phyloP scores from a whole-genome alignment of 30 jellyfish, hydroid and myxozoan species.

The Calvadosia cruxmelitensis region DNA sequence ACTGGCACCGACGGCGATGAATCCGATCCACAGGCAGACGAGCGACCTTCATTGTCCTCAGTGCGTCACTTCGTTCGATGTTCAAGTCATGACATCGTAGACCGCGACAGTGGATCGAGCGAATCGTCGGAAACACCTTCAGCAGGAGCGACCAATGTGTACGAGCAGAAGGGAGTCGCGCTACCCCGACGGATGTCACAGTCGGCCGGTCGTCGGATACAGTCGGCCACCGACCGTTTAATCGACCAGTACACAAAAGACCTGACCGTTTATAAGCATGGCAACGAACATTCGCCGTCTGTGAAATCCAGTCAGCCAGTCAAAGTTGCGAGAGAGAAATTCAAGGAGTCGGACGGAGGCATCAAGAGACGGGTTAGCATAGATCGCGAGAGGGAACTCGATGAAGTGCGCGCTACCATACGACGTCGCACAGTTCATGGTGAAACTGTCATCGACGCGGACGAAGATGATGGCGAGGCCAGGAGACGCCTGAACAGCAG shows the following conservation, averaged over 20 bases:
- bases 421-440: not conserved
- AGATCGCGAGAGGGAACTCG: not conserved
- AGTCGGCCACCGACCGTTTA: conserved; percentile 37
- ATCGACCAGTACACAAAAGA: conserved; percentile 36
- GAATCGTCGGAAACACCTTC: conserved; percentile 2
- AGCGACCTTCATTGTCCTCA: not conserved
- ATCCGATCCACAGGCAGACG: conserved; percentile 29
- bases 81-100: not conserved
- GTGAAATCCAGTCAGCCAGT: conserved; percentile 10
- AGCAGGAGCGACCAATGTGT: conserved; percentile 10
- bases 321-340: not conserved
- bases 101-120: conserved; percentile 6
- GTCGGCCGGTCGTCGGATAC: conserved; percentile 32
- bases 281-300: conserved; percentile 6
- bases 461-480: not conserved
- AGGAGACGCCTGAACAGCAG: not conserved
- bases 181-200: conserved; percentile 45
- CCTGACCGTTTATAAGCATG: conserved; percentile 21
- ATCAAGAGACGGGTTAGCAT: not conserved
- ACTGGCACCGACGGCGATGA: conserved; percentile 17
- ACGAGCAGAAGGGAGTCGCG: conserved; percentile 28
- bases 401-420: not conserved
- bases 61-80: conserved; percentile 33
- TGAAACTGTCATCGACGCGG: not conserved
- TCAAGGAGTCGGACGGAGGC: not conserved